phyloP scores from a whole-genome alignment of 2,797 vertebrate genomes.

The Podarcis siculus region DNA sequence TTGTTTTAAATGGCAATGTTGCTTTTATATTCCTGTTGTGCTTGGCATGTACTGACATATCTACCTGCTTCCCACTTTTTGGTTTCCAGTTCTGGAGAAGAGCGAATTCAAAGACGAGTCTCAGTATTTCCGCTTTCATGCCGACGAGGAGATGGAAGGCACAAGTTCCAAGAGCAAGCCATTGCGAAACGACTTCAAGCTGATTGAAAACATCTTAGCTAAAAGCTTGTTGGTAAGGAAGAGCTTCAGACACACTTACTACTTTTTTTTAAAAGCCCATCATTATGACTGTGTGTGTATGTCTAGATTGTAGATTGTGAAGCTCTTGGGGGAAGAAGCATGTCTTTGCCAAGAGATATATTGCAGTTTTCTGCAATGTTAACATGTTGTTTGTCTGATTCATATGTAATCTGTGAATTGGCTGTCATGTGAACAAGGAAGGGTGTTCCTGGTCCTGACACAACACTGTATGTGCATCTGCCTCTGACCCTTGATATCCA shows the following conservation, averaged over 20 bases:
- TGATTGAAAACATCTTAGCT: slow-evolving; percentile 95
- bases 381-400: background rate
- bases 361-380: background rate
- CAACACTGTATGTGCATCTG: background rate
- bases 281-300: background rate
- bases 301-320: background rate
- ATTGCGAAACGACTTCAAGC: slow-evolving; percentile 94
- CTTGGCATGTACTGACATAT: background rate
- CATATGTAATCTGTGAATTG: no score
- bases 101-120: slow-evolving; percentile 99
- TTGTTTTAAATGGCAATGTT: slow-evolving; percentile 14
- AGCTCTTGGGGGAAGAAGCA: background rate
- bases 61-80: slow-evolving; percentile 25
- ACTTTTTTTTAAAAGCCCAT: background rate
- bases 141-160: slow-evolving; percentile 96
- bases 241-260: background rate
- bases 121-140: slow-evolving; percentile 97
- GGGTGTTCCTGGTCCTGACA: background rate
- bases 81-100: slow-evolving; percentile 92
- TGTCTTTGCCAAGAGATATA: background rate
- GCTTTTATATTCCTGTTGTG: slow-evolving; percentile 11
- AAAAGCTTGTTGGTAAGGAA: slow-evolving; percentile 92
- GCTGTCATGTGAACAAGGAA: no score
- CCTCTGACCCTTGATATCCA: background rate
- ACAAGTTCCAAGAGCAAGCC: slow-evolving; percentile 93